Evolutionary conservation across 2,888 invertebrate species (phyloP).

Genomic region (Morpho deidamia): DNA sequence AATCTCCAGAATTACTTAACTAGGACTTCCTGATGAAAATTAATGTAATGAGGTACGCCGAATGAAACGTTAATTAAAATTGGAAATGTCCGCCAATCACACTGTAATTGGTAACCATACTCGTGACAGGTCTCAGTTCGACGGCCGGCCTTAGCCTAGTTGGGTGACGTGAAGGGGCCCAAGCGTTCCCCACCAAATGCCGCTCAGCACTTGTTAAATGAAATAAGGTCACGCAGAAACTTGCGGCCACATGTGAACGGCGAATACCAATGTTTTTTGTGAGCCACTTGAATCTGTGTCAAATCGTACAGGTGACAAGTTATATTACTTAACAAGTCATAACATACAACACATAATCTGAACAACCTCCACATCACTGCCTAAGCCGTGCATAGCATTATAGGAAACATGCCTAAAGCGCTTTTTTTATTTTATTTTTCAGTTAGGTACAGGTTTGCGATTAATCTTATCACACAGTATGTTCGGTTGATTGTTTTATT

Average conservation of each 20-base stretch:
- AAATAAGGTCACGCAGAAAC: constrained; percentile 42
- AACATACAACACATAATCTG: too few relatives aligned
- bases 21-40: too few relatives aligned
- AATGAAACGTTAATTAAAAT: background rate
- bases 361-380: background rate
- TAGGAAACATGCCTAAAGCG: too few relatives aligned
- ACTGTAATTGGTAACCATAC: constrained; percentile 11
- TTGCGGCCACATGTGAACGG: constrained; percentile 18
- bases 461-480: too few relatives aligned
- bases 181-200: constrained; percentile 40
- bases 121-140: constrained; percentile 44
- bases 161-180: constrained; percentile 64
- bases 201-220: constrained; percentile 43
- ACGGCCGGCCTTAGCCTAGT: constrained; percentile 73
- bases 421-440: too few relatives aligned
- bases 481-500: too few relatives aligned
- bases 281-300: constrained; percentile 1
- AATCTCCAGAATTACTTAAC: too few relatives aligned
- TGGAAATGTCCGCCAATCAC: background rate
- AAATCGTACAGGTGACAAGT: background rate
- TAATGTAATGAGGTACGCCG: too few relatives aligned
- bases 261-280: constrained; percentile 14
- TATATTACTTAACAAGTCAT: too few relatives aligned
- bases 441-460: too few relatives aligned
- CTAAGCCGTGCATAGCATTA: background rate